A percentile compares a stretch with the other conserved stretches of the same genome.
Conservation (phyloP, 2,797 vertebrate genomes). For the Lerista edwardsae region DNA sequence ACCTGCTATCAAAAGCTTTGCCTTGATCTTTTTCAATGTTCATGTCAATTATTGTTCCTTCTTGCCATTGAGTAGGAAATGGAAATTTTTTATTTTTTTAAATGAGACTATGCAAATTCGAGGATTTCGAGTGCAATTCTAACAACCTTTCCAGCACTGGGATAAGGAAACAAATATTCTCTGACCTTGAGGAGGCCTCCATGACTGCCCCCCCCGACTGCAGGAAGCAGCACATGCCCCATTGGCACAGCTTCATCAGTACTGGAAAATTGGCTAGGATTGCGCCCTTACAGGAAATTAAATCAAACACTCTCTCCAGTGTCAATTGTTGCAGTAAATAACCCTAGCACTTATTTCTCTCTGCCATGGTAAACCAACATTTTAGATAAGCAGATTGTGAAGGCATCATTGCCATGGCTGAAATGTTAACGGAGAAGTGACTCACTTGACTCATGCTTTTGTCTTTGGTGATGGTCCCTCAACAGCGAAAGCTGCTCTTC, state of each 20-base stretch:
- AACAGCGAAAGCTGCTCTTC: neutral
- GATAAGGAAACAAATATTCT: too few species aligned
- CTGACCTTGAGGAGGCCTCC: too few species aligned
- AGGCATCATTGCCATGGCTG: neutral
- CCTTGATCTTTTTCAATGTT: neutral
- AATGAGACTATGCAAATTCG: neutral
- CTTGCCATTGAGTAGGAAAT: neutral
- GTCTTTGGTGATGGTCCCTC: neutral
- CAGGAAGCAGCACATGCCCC: too few species aligned
- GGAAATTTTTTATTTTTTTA: neutral
- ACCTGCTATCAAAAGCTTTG: neutral
- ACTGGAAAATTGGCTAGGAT: too few species aligned
- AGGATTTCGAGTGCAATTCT: too few species aligned
- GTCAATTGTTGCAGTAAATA: too few species aligned
- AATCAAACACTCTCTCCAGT: too few species aligned
- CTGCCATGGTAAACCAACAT: neutral
- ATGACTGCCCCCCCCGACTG: too few species aligned
- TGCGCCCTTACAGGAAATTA: too few species aligned
- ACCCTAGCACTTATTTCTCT: neutral
- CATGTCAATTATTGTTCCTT: neutral
- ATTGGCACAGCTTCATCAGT: too few species aligned
- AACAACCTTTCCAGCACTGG: too few species aligned
- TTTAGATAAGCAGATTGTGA: neutral
- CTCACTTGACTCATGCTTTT: neutral
- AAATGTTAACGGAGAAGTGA: neutral